phyloP scores from a whole-genome alignment of 2,113 vertebrate species.

The Zosterops hypoxanthus region DNA sequence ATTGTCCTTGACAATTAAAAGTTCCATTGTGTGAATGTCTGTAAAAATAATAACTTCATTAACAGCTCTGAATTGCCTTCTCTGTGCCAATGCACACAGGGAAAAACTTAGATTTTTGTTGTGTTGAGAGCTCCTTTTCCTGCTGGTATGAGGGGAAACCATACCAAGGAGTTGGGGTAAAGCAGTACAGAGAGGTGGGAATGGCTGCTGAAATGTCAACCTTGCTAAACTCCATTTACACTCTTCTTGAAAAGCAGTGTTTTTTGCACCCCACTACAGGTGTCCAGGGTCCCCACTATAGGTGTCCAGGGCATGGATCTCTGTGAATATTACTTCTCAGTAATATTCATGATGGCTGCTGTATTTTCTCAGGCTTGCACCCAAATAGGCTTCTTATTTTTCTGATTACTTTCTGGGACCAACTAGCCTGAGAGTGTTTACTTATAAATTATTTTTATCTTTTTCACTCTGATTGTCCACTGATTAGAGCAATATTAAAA shows the following conservation, averaged over 20 bases:
- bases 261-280: not conserved
- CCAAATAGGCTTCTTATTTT: not conserved
- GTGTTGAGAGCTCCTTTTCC: not conserved
- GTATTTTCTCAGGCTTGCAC: not conserved
- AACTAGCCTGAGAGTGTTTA: not conserved
- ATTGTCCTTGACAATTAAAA: not conserved
- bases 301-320: not conserved
- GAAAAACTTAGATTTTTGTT: not conserved
- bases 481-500: not conserved
- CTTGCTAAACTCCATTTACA: not conserved
- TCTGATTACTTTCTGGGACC: not conserved
- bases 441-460: not conserved
- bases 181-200: not conserved
- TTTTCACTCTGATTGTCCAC: not conserved
- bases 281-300: not conserved
- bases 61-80: not conserved
- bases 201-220: not conserved
- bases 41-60: not conserved
- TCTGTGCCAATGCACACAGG: not conserved
- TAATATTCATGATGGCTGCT: not conserved
- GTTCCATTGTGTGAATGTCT: not conserved
- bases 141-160: not conserved
- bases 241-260: fast-evolving
- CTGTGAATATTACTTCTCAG: not conserved
- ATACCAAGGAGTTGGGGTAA: not conserved